These are phyloP conservation scores for Myocastor coypus DNA, from an alignment of 2,113 vertebrate genomes.

Conservation along the genomic window DNA sequence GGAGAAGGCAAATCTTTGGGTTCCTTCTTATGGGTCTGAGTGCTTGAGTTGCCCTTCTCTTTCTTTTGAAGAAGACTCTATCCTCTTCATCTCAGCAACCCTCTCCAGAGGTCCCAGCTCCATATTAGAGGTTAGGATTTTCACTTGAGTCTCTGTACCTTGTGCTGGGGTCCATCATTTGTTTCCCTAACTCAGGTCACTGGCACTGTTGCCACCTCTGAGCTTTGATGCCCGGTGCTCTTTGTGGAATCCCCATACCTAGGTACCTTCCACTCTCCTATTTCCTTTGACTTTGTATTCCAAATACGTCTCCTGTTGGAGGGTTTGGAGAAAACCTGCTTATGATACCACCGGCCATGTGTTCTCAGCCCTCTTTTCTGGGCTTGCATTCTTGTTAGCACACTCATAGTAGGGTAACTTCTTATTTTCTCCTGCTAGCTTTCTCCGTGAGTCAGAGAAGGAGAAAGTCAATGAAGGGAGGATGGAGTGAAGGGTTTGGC, in stretches of 20 bases:
- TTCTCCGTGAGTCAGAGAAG: background rate
- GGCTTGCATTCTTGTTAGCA: background rate
- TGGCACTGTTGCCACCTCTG: background rate
- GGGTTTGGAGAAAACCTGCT: background rate
- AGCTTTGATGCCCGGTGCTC: background rate
- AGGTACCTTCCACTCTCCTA: background rate
- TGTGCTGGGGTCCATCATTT: background rate
- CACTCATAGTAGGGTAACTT: background rate
- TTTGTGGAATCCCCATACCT: background rate
- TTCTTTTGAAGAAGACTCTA: background rate
- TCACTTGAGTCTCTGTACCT: background rate
- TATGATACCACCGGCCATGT: background rate
- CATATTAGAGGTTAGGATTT: background rate
- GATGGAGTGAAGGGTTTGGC: background rate
- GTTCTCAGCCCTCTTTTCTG: background rate
- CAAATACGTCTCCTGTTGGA: background rate
- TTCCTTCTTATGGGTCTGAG: background rate
- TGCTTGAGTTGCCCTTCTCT: too few species aligned
- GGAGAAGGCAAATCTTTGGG: background rate
- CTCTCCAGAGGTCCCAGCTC: background rate
- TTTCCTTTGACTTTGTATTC: background rate
- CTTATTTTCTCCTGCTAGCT: background rate
- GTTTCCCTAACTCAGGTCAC: background rate
- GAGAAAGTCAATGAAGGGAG: background rate
- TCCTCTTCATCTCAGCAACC: background rate